These are phyloP conservation scores for Hippoglossus stenolepis DNA, from an alignment of 2,113 vertebrate genomes.

Conservation along the genomic window DNA sequence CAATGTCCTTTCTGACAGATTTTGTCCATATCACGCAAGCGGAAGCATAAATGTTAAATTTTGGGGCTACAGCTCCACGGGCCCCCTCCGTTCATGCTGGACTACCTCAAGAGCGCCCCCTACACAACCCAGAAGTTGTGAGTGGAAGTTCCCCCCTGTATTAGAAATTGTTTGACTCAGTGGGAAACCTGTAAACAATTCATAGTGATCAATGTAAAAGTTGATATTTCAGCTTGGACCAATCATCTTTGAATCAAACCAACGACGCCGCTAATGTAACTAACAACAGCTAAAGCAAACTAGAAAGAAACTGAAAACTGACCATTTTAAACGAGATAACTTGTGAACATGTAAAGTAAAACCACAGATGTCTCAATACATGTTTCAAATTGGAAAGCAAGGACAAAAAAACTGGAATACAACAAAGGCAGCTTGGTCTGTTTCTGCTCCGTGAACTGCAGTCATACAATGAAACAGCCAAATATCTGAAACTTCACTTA, in stretches of 20 bases:
- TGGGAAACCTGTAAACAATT: too few species aligned
- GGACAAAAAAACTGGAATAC: background rate
- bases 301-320: background rate
- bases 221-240: background rate
- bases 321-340: background rate
- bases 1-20: too few species aligned
- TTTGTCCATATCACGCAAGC: too few species aligned
- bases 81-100: too few species aligned
- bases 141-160: too few species aligned
- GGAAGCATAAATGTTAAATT: too few species aligned
- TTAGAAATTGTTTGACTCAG: too few species aligned
- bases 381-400: background rate
- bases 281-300: background rate
- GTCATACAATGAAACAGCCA: slow-evolving; percentile 21
- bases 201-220: too few species aligned
- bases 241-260: background rate
- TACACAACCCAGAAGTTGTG: too few species aligned
- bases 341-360: background rate
- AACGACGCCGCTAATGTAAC: background rate
- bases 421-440: slow-evolving; percentile 5
- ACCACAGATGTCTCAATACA: background rate
- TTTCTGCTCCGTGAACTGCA: slow-evolving; percentile 6
- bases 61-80: too few species aligned
- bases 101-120: too few species aligned
- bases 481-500: slow-evolving; percentile 67